These are phyloP conservation scores for Cheilosia scutellata DNA, from an alignment of 2,888 invertebrate genomes.

Conservation along the genomic window DNA sequence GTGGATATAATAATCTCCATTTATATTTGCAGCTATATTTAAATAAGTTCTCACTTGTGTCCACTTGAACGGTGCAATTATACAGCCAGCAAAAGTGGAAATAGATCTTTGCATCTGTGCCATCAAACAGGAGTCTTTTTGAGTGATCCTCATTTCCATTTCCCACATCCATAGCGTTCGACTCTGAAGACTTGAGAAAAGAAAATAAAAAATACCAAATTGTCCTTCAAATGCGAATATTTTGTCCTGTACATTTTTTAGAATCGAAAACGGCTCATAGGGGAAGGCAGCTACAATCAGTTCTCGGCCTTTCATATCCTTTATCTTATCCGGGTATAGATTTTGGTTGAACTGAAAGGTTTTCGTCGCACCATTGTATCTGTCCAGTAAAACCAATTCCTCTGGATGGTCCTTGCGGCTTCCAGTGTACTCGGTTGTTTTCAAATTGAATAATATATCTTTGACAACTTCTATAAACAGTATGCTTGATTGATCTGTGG, in stretches of 20 bases:
- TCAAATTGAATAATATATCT: slow-evolving; percentile 78
- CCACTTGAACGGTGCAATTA: slow-evolving; percentile 84
- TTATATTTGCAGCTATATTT: slow-evolving; percentile 25
- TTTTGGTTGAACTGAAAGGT: slow-evolving; percentile 62
- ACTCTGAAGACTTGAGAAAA: slow-evolving; percentile 68
- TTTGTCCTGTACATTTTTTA: slow-evolving; percentile 77
- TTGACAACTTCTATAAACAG: slow-evolving; percentile 78
- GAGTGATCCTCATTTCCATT: slow-evolving; percentile 60
- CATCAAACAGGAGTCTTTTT: slow-evolving; percentile 84
- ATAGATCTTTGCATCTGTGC: slow-evolving; percentile 84
- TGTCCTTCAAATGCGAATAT: neutral
- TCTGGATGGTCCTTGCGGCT: slow-evolving; percentile 71
- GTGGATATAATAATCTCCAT: neutral
- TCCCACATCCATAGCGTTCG: slow-evolving; percentile 76
- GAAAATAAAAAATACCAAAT: neutral
- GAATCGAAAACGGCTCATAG: slow-evolving; percentile 81
- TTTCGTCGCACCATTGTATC: slow-evolving; percentile 74
- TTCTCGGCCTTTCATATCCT: slow-evolving; percentile 80
- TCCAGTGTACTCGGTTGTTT: slow-evolving; percentile 81
- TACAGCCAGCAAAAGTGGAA: slow-evolving; percentile 82
- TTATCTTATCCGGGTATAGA: slow-evolving; percentile 77
- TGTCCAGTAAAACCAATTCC: slow-evolving; percentile 76
- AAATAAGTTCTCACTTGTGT: slow-evolving; percentile 78
- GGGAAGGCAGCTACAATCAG: slow-evolving; percentile 79
- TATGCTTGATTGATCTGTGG: slow-evolving; percentile 80